phyloP scores from a whole-genome alignment of 1,140 invertebrate species.

The Yoshiicerus persimilis region DNA sequence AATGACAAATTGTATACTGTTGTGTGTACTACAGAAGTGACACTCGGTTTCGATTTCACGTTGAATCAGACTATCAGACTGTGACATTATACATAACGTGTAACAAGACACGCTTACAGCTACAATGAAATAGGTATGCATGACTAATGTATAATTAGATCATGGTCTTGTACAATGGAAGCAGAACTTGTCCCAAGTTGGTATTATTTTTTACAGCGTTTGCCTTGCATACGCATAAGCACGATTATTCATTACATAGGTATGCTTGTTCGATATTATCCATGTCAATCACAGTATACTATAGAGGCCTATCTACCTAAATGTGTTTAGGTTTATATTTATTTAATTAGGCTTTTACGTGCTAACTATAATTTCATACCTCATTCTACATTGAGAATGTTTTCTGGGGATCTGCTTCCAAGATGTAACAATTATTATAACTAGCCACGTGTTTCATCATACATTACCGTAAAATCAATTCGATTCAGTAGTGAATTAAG shows the following conservation, averaged over 20 bases:
- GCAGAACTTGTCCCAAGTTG: background rate
- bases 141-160: conserved; percentile 16
- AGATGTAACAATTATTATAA: background rate
- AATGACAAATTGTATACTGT: background rate
- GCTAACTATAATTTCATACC: too few species aligned
- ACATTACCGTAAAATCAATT: background rate
- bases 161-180: background rate
- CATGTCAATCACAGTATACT: too few species aligned
- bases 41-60: conserved; percentile 1
- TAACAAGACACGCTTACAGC: background rate
- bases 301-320: too few species aligned
- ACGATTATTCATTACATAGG: too few species aligned
- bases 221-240: too few species aligned
- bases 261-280: too few species aligned
- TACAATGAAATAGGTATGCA: background rate
- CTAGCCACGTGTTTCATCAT: background rate
- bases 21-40: background rate
- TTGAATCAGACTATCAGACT: background rate
- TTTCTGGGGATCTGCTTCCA: background rate
- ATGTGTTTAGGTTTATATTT: too few species aligned
- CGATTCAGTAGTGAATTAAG: background rate
- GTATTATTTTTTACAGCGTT: background rate
- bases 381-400: background rate
- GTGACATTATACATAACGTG: background rate
- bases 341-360: too few species aligned